Conservation (phyloP, 2,888 invertebrate genomes). For the Epiblema foenella region DNA sequence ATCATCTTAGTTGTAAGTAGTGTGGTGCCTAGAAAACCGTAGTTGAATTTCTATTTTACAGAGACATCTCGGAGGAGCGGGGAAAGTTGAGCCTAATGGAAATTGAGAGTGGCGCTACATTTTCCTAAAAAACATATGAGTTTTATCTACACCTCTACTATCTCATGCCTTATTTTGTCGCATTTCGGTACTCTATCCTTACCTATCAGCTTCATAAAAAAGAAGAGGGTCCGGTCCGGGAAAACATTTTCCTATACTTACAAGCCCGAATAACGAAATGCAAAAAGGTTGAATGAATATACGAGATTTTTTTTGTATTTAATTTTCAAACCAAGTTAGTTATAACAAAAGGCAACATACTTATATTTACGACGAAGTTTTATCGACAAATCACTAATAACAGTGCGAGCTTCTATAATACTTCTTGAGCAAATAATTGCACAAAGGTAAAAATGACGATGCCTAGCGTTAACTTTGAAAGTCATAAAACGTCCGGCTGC, state of each 20-base stretch:
- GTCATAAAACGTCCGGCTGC: slow-evolving; percentile 16
- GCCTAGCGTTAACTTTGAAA: not conserved
- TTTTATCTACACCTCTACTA: slow-evolving; percentile 32
- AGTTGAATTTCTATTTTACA: slow-evolving; percentile 25
- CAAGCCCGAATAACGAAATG: not conserved
- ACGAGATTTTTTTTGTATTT: too few relatives aligned
- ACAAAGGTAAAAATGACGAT: not conserved
- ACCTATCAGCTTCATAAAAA: slow-evolving; percentile 36
- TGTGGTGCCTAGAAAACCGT: not conserved
- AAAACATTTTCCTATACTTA: slow-evolving; percentile 18
- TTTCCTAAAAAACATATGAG: slow-evolving; percentile 24
- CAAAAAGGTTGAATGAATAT: too few relatives aligned
- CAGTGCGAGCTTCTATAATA: too few relatives aligned
- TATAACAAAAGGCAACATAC: too few relatives aligned
- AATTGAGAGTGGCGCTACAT: slow-evolving; percentile 19
- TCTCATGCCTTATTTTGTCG: slow-evolving; percentile 31
- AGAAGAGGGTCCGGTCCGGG: slow-evolving; percentile 32
- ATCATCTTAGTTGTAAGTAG: too few relatives aligned
- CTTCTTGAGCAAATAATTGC: too few relatives aligned
- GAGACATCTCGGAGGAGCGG: slow-evolving; percentile 2
- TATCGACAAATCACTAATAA: too few relatives aligned
- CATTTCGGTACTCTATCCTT: slow-evolving; percentile 27
- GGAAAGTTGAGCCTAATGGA: slow-evolving; percentile 25
- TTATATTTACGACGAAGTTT: too few relatives aligned
- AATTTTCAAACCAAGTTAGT: too few relatives aligned